Conservation (phyloP, 2,888 invertebrate genomes). For the Ischnura elegans region DNA sequence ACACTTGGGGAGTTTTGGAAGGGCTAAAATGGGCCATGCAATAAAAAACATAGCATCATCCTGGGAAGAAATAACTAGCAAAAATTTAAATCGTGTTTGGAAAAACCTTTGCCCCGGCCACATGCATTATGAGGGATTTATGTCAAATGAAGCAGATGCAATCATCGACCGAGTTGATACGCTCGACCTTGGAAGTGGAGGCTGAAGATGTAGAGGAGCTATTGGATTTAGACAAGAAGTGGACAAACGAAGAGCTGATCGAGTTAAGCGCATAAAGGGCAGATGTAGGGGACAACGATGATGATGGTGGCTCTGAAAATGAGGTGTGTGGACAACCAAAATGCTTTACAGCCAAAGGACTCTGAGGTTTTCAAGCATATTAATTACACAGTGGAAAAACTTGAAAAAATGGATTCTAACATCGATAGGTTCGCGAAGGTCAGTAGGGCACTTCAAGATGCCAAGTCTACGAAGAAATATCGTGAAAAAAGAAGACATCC, state of each 20-base stretch:
- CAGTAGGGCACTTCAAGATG: not conserved
- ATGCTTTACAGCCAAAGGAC: not conserved
- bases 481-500: not conserved
- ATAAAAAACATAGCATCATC: conserved; percentile 5
- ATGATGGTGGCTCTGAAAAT: not conserved
- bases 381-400: not conserved
- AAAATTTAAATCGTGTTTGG: conserved; percentile 42
- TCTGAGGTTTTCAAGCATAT: not conserved
- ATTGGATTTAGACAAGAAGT: not conserved
- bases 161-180: not conserved
- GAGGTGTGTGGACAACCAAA: not conserved
- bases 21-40: not conserved
- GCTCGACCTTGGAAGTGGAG: not conserved
- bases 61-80: not conserved
- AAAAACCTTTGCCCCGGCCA: not conserved
- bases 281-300: not conserved
- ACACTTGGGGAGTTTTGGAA: conserved; percentile 32
- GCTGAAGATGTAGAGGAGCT: not conserved
- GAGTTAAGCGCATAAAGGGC: not conserved
- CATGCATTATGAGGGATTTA: not conserved
- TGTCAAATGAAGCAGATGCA: not conserved
- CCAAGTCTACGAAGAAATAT: not conserved
- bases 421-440: not conserved
- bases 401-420: not conserved
- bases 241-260: not conserved